These are phyloP conservation scores for Eupelmus urozonus DNA, from an alignment of 2,888 invertebrate species.

Conservation along the genomic window DNA sequence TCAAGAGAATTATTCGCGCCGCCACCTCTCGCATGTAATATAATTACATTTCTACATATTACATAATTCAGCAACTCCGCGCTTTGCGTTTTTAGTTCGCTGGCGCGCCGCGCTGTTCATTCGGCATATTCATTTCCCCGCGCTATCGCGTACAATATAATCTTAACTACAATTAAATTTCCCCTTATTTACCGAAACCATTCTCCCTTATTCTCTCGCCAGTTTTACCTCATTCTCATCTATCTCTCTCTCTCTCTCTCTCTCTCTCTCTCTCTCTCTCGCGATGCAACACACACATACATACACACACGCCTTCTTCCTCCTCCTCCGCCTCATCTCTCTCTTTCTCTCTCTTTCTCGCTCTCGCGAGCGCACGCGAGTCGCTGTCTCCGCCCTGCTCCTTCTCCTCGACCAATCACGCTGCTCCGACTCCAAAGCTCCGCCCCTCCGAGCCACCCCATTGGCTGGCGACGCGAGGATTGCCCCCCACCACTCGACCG, in stretches of 20 bases:
- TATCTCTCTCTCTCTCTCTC: too few relatives aligned
- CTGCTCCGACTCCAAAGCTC: not conserved
- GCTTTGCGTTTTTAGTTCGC: conserved; percentile 39
- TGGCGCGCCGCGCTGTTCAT: conserved; percentile 25
- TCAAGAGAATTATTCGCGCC: not conserved
- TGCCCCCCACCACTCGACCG: not conserved
- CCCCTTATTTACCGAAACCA: conserved; percentile 56
- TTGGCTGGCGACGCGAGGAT: not conserved
- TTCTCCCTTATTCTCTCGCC: conserved; percentile 19
- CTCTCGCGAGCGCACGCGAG: not conserved
- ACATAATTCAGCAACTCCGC: conserved; percentile 35
- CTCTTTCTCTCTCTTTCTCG: not conserved
- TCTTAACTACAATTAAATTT: conserved; percentile 59
- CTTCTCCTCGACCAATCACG: conserved; percentile 16
- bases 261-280: not conserved
- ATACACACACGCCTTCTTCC: not conserved
- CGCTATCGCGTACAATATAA: conserved; percentile 37
- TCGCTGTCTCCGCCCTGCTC: conserved; percentile 7
- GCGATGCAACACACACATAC: not conserved
- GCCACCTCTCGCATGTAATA: conserved; percentile 3
- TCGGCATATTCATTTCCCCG: conserved; percentile 49
- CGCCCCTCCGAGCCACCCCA: not conserved
- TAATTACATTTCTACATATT: conserved; percentile 46
- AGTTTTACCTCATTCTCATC: conserved; percentile 19
- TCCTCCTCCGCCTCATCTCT: not conserved